These are phyloP conservation scores for Apoderus coryli DNA, from an alignment of 2,888 invertebrate genomes.

Conservation along the genomic window DNA sequence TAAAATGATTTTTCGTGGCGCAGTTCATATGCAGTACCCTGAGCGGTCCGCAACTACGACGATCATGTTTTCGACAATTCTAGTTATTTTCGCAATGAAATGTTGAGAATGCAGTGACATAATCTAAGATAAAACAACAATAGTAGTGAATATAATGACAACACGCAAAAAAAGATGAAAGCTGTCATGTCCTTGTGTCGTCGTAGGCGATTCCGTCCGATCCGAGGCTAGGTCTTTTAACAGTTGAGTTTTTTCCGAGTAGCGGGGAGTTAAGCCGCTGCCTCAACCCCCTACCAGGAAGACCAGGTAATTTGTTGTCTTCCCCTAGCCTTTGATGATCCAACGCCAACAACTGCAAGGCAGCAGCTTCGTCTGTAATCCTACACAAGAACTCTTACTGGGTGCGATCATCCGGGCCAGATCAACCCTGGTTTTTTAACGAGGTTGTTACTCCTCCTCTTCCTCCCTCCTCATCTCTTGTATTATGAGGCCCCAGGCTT, in stretches of 20 bases:
- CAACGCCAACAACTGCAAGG: conserved; percentile 6
- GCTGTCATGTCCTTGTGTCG: too few species aligned
- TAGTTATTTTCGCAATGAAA: too few species aligned
- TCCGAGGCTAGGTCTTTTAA: conserved; percentile 5
- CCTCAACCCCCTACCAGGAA: conserved; percentile 7
- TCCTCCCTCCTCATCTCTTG: conserved; percentile 1
- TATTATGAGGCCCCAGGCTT: too few species aligned
- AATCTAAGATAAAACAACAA: too few species aligned
- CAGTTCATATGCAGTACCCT: too few species aligned
- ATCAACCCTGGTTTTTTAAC: conserved; percentile 10
- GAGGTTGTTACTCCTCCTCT: conserved; percentile 8
- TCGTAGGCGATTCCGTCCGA: neutral
- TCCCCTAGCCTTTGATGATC: conserved; percentile 7
- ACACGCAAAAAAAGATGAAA: too few species aligned
- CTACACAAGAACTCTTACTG: conserved; percentile 4
- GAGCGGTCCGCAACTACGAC: too few species aligned
- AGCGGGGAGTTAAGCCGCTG: neutral
- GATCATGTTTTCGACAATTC: too few species aligned
- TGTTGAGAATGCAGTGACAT: too few species aligned
- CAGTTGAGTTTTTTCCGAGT: conserved; percentile 2
- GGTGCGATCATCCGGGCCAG: conserved; percentile 10
- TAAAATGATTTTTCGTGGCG: too few species aligned
- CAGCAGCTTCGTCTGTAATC: conserved; percentile 7
- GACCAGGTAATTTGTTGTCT: conserved; percentile 8
- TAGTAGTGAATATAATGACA: too few species aligned